These are phyloP conservation scores for Rachycentron canadum DNA, from an alignment of 2,797 vertebrate species.

Conservation along the genomic window DNA sequence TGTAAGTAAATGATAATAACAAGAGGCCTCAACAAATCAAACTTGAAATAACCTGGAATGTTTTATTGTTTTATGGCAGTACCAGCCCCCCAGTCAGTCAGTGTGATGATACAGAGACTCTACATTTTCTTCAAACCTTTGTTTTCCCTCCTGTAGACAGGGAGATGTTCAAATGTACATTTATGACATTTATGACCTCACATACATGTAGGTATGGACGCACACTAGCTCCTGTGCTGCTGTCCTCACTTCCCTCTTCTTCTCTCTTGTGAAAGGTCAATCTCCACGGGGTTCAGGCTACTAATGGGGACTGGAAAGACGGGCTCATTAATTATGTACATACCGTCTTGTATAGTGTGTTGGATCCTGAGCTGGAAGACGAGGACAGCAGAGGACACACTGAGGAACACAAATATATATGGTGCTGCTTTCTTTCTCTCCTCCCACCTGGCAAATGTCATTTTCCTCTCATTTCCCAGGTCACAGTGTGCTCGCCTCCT, in stretches of 20 bases:
- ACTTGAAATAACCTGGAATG: not conserved
- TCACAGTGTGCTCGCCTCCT: conserved; percentile 12
- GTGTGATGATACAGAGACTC: not conserved
- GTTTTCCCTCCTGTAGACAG: not conserved
- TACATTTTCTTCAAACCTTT: not conserved
- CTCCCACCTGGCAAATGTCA: conserved; percentile 54
- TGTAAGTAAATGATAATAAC: not conserved
- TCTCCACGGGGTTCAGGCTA: conserved; percentile 26
- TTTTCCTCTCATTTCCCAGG: conserved; percentile 29
- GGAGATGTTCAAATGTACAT: not conserved
- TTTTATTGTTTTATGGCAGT: not conserved
- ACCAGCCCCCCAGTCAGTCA: not conserved
- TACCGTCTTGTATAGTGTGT: conserved; percentile 2
- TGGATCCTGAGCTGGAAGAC: conserved; percentile 12
- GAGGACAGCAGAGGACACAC: conserved; percentile 19
- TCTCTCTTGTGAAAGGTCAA: conserved; percentile 54
- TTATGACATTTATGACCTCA: conserved; percentile 11
- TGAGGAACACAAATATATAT: not conserved
- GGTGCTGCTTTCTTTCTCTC: conserved; percentile 13
- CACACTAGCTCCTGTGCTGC: not conserved
- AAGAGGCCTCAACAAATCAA: not conserved
- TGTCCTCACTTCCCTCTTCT: conserved; percentile 15
- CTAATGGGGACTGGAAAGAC: conserved; percentile 32
- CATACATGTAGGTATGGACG: not conserved
- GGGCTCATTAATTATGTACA: conserved; percentile 56